Base-by-base conservation (phyloP, 2,888 invertebrate species). In the Lepidonotus clava region DNA sequence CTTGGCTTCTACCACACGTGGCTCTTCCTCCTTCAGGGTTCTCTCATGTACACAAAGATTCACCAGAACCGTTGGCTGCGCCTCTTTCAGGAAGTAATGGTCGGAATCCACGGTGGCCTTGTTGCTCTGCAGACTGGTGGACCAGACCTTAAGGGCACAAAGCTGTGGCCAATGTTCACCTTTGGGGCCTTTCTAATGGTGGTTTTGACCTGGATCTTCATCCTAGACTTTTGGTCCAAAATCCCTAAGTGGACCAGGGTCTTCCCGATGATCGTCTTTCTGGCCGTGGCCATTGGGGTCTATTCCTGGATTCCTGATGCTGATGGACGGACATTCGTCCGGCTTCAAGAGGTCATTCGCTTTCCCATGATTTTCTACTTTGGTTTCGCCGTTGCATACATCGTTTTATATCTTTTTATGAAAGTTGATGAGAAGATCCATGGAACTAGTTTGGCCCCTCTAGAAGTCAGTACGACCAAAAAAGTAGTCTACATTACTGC, bases 131-230 rank as follows among this genome's bases (percentile, higher is more conserved):
- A 90, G 66, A 90, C 90, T 0, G 88, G 89, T 4, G 90, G 89
- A 14, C 89, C 90, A 1, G 87, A 66, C 28, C 51, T 87, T 14
- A 77, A 86, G 34, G 90, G 89, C 2, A 90, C 89, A 36, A 34
- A 67, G 38, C 83, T 90, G 2, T 90, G 90, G 90, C 90, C 90
- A 5, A 90, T 90, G 90, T 90, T 90, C 87, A 83, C 83, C 24
- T 90, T 90, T 83, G 90, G 90, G 1, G 87, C 87, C 36, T 38
- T 86, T 32, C 40, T 86, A 21, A 46, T 87, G 28, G 38, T 87
- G n/a, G 41, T 84, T 32, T 46, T 89, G 28, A 87, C 88, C 41
- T 86, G 86, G 86, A 86, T 86, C 41, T 86, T 86, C 53, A 66
- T 83, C 24, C 71, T 87, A 28, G 87, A 87, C 34, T 61, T 87